Conservation (phyloP, 2,113 vertebrate species). For the Neoarius graeffei region DNA sequence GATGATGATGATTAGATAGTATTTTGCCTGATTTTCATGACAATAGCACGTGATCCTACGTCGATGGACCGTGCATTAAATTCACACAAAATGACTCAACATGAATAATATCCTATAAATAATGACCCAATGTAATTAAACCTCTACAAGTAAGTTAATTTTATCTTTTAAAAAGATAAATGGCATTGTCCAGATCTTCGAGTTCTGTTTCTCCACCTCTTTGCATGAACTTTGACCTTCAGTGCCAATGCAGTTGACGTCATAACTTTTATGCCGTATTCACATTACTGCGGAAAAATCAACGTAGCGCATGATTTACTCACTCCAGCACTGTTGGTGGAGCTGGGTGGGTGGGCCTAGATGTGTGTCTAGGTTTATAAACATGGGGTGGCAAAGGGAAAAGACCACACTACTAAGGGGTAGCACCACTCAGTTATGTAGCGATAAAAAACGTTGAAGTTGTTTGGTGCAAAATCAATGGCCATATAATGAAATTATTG, state of each 20-base stretch:
- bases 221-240: constrained; percentile 87
- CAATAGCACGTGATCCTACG: not conserved
- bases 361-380: not conserved
- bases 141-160: constrained; percentile 45
- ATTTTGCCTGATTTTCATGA: constrained; percentile 25
- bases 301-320: constrained; percentile 9
- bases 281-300: constrained; percentile 15
- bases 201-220: constrained; percentile 77
- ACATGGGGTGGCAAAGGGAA: not conserved
- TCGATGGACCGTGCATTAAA: constrained; percentile 22
- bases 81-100: constrained; percentile 16
- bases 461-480: not conserved
- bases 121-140: constrained; percentile 30
- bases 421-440: not conserved
- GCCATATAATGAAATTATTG: not conserved
- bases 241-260: constrained; percentile 81
- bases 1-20: constrained; percentile 21
- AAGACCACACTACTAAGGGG: not conserved
- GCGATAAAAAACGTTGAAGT: not conserved
- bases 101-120: not conserved
- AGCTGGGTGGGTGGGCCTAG: not conserved
- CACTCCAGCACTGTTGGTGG: not conserved
- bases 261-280: constrained; percentile 68
- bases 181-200: constrained; percentile 53
- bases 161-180: constrained; percentile 59